Percentiles rank a stretch among this genome's conserved stretches.
phyloP scores from a whole-genome alignment of 2,888 invertebrate species.

The Sarcophaga carnaria region DNA sequence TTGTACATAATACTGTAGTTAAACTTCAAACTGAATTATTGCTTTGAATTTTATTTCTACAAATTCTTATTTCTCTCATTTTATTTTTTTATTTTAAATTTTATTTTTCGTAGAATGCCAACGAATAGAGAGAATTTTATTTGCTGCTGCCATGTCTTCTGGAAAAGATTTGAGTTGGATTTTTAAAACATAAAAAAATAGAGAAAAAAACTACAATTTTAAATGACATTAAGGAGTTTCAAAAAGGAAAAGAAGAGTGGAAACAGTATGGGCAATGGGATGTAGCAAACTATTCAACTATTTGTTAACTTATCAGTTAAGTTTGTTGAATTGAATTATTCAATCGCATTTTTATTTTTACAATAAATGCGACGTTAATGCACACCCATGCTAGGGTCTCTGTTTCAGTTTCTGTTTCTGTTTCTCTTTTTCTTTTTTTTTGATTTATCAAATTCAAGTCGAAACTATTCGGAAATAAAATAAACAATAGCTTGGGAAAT shows the following conservation, averaged over 20 bases:
- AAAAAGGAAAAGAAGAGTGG: neutral
- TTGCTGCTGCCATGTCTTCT: slow-evolving; percentile 35
- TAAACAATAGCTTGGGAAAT: slow-evolving; percentile 47
- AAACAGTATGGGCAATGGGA: too few species aligned
- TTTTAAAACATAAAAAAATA: neutral
- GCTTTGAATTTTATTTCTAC: slow-evolving; percentile 60
- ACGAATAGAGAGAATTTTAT: slow-evolving; percentile 17
- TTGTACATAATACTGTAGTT: slow-evolving; percentile 48
- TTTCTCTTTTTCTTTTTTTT: neutral
- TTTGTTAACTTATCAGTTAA: slow-evolving; percentile 67
- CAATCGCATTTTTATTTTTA: slow-evolving; percentile 64
- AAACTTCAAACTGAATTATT: slow-evolving; percentile 69
- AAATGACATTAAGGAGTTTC: neutral
- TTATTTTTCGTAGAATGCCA: slow-evolving; percentile 8
- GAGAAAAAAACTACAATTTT: neutral
- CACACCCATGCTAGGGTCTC: neutral
- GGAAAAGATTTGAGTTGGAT: slow-evolving; percentile 2
- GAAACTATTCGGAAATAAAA: slow-evolving; percentile 54
- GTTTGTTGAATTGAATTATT: slow-evolving; percentile 68
- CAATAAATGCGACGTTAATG: slow-evolving; percentile 58
- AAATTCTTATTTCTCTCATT: slow-evolving; percentile 4
- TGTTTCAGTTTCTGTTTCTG: neutral
- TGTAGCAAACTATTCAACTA: slow-evolving; percentile 43
- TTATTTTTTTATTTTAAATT: slow-evolving; percentile 36
- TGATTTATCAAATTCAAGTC: slow-evolving; percentile 62